Evolutionary conservation across 2,888 invertebrate genomes (phyloP).

Genomic region (Stegophylla sp.): DNA sequence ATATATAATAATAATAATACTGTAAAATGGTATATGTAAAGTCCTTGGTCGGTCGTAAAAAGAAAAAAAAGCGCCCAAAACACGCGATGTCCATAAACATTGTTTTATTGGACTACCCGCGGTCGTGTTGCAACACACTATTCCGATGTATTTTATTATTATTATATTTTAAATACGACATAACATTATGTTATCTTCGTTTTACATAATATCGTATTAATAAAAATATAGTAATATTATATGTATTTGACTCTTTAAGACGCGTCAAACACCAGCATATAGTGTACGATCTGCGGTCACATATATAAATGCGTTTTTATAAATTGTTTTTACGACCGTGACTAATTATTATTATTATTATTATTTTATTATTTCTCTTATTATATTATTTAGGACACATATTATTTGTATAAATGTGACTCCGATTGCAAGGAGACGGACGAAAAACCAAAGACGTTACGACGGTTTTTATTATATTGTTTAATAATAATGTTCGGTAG

Average conservation of each 20-base stretch:
- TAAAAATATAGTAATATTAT: neutral
- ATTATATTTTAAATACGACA: neutral
- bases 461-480: too few species aligned
- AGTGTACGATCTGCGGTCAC: neutral
- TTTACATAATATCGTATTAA: neutral
- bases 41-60: neutral
- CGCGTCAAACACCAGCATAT: neutral
- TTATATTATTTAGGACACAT: neutral
- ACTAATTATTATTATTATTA: neutral
- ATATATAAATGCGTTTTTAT: too few species aligned
- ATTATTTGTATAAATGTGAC: neutral
- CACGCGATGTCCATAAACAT: conserved; percentile 5
- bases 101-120: conserved; percentile 1
- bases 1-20: neutral
- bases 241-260: neutral
- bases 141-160: neutral
- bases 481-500: too few species aligned
- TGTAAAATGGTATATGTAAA: neutral
- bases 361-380: neutral
- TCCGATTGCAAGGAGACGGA: too few species aligned
- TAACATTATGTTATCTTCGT: neutral
- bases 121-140: too few species aligned
- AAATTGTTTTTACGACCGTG: conserved; percentile 1
- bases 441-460: too few species aligned
- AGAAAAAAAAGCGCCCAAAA: neutral